phyloP scores from a whole-genome alignment of 2,797 vertebrate species.

The Ctenopoma multispine region DNA sequence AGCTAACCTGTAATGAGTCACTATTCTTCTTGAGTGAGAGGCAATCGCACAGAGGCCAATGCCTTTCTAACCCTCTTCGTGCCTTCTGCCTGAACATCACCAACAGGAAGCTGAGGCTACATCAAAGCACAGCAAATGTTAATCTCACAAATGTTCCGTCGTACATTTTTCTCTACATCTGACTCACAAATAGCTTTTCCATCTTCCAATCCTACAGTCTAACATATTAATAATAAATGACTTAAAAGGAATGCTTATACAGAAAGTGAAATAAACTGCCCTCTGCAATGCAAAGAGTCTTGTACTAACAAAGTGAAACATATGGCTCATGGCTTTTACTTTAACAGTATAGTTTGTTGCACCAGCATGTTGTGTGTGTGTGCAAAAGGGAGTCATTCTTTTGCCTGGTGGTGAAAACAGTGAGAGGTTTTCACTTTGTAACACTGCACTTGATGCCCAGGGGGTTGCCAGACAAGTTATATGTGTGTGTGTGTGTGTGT shows the following conservation, averaged over 20 bases:
- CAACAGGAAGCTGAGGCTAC: conserved; percentile 36
- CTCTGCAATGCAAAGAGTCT: not conserved
- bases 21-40: conserved; percentile 29
- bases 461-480: conserved; percentile 57
- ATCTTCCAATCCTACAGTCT: conserved; percentile 43
- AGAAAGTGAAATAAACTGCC: conserved; percentile 23
- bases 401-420: conserved; percentile 62
- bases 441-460: conserved; percentile 52
- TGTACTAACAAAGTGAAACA: not conserved
- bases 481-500: conserved; percentile 12
- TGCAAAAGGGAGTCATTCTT: conserved; percentile 51
- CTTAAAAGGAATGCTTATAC: conserved; percentile 24
- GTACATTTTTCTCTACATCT: conserved; percentile 41
- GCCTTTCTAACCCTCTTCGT: conserved; percentile 41
- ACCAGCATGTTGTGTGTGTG: conserved; percentile 58
- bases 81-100: conserved; percentile 27
- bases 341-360: conserved; percentile 56
- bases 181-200: conserved; percentile 58
- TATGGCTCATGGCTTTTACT: conserved; percentile 36
- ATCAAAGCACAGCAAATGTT: conserved; percentile 31
- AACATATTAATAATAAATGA: conserved; percentile 56
- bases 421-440: conserved; percentile 72
- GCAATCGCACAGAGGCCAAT: conserved; percentile 12
- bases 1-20: conserved; percentile 56
- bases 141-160: conserved; percentile 49